Evolutionary conservation across 2,888 invertebrate species (phyloP).

Genomic region (Drosophila villosipedis): DNA sequence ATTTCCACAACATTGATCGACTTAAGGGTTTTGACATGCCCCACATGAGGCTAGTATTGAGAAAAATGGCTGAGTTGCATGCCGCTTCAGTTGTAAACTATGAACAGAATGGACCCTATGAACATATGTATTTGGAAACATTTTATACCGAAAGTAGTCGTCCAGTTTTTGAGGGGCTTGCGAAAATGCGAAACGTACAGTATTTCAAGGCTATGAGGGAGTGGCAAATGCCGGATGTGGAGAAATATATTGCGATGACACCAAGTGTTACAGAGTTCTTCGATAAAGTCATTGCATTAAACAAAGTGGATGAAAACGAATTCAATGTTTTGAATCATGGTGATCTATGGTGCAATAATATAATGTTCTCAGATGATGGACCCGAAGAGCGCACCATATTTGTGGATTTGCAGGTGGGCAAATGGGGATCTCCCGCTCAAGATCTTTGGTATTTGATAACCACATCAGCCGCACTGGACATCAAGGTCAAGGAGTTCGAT

Average conservation of each 20-base stretch:
- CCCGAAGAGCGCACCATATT: constrained; percentile 64
- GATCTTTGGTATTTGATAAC: constrained; percentile 80
- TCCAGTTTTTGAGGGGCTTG: constrained; percentile 13
- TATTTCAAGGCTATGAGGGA: constrained; percentile 55
- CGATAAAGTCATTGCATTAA: constrained; percentile 36
- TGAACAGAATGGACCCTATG: constrained; percentile 67
- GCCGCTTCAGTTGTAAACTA: constrained; percentile 76
- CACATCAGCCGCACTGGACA: constrained; percentile 70
- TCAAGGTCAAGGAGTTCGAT: constrained; percentile 79
- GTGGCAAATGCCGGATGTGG: constrained; percentile 65
- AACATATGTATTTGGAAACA: constrained; percentile 29
- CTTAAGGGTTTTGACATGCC: constrained; percentile 75
- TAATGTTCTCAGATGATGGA: constrained; percentile 74
- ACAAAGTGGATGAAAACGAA: constrained; percentile 55
- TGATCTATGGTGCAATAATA: constrained; percentile 82
- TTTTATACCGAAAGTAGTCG: constrained; percentile 55
- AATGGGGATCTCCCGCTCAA: constrained; percentile 80
- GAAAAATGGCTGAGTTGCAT: constrained; percentile 80
- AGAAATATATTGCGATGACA: constrained; percentile 54
- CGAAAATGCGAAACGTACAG: constrained; percentile 2
- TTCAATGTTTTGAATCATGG: constrained; percentile 82
- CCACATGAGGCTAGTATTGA: constrained; percentile 70
- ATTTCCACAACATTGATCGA: constrained; percentile 75
- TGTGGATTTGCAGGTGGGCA: constrained; percentile 78
- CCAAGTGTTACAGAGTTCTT: constrained; percentile 40